Conservation (phyloP, 2,797 vertebrate genomes). For the Pteronotus mesoamericanus region DNA sequence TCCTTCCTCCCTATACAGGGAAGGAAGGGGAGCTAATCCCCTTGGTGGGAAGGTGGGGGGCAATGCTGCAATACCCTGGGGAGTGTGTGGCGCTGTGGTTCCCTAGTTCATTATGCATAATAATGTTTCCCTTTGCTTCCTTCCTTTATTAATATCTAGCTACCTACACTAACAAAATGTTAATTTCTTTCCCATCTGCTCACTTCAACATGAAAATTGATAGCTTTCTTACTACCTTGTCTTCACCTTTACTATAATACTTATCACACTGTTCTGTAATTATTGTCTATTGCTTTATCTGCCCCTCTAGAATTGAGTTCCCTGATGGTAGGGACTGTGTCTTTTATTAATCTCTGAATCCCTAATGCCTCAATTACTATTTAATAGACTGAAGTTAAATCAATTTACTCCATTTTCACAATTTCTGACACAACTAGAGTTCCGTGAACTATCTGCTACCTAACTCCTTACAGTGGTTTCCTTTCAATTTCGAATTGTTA, state of each 20-base stretch:
- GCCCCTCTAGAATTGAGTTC: not conserved
- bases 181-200: not conserved
- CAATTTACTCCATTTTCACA: not conserved
- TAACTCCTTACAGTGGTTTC: not conserved
- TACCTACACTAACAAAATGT: not conserved
- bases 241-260: not conserved
- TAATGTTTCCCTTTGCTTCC: no score
- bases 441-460: not conserved
- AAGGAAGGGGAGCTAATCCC: not conserved
- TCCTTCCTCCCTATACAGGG: not conserved
- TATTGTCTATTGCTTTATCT: not conserved
- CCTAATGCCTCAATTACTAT: not conserved
- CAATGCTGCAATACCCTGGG: not conserved
- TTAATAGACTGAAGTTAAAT: not conserved
- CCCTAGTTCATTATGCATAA: no score
- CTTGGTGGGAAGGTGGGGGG: not conserved
- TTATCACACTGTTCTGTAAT: not conserved
- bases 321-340: not conserved
- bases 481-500: not conserved
- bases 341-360: not conserved
- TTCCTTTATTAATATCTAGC: no score
- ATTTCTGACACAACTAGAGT: slow-evolving; percentile 1
- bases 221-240: not conserved
- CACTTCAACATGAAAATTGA: not conserved
- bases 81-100: no score